Base-by-base conservation (phyloP, 2,113 vertebrate genomes). In the Cygnus buccinator region DNA sequence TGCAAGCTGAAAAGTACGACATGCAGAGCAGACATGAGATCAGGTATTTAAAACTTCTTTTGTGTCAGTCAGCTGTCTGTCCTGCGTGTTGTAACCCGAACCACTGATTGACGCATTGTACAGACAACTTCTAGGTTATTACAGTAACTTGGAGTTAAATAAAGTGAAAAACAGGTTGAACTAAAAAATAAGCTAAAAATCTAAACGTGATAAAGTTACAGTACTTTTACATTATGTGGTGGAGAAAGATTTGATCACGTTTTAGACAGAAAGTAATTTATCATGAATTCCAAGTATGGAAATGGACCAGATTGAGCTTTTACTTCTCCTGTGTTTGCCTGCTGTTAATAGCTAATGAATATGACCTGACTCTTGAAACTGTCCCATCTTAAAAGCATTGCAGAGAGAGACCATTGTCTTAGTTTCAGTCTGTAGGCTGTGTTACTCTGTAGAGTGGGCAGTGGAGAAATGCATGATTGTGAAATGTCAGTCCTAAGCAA, bases 1-100 rank as follows among this genome's bases (percentile, higher is more conserved):
- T 99, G 29, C 99, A 99, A 93, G 96, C 98, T 4, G 99, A 99
- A 67, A 99, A 99, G 61, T 98, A 99, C 94, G 99, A 99, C 1
- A 54, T 97, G n/a, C 98, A 99, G 87, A 98, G 98, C 95, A 98
- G 98, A 83, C 99, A 99, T 11, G 99, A 99, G 59, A 92, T 98
- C 95, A 99, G 99, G 99, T 99, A 98, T 89, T 97, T 78, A 52
- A 68, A 59, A 48, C 39, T 39, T 33, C 18, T 80, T 41, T 43
- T 70, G 26, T 52, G 26, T 58, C 52, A 70, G 72, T 81, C 67
- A 73, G 22, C 26, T 57, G 10, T 46, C 14, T 85, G 43, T 78
- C 22, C 5, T 48, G 14, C 26, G 29, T 6, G 3, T 35, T 73
- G 6, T 83, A 39, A 52, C n/a, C 12, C 50, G 14, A 86, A 46